phyloP scores from a whole-genome alignment of 2,797 vertebrate genomes.

The Halcyon leucocephala region DNA sequence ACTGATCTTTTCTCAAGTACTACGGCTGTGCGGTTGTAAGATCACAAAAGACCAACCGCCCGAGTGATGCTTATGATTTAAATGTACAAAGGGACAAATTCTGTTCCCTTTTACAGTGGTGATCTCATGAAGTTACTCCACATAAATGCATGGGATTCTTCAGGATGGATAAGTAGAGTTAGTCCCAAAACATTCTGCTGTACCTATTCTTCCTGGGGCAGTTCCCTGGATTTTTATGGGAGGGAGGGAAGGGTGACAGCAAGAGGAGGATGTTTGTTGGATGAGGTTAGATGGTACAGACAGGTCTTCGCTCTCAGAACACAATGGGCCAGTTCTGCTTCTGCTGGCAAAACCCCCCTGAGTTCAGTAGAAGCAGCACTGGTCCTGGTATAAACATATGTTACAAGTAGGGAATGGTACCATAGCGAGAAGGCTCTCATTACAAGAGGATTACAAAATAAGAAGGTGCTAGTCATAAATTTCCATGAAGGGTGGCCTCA shows the following conservation, averaged over 20 bases:
- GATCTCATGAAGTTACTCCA: neutral
- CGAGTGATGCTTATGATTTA: neutral
- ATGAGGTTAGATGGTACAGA: neutral
- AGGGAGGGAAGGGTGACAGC: neutral
- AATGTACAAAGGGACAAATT: neutral
- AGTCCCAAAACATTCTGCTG: neutral
- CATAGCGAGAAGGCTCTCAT: conserved; percentile 32
- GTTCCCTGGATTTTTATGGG: neutral
- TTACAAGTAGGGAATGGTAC: neutral
- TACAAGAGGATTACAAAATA: conserved; percentile 62
- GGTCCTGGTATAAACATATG: neutral
- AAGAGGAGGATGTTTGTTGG: neutral
- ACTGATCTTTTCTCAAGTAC: neutral
- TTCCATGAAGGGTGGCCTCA: conserved; percentile 55
- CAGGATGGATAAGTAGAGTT: neutral
- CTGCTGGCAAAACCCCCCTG: neutral
- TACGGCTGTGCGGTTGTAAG: neutral
- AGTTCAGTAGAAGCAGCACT: neutral
- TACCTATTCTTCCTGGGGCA: neutral
- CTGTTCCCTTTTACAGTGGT: neutral
- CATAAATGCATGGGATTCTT: neutral
- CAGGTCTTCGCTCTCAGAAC: neutral
- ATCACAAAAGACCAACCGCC: neutral
- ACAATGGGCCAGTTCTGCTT: neutral
- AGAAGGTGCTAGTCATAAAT: conserved; percentile 56